Evolutionary conservation across 2,113 vertebrate genomes (phyloP), one percentile per base, ranked within the genome.

Genomic region (Atlantisia rogersi): DNA sequence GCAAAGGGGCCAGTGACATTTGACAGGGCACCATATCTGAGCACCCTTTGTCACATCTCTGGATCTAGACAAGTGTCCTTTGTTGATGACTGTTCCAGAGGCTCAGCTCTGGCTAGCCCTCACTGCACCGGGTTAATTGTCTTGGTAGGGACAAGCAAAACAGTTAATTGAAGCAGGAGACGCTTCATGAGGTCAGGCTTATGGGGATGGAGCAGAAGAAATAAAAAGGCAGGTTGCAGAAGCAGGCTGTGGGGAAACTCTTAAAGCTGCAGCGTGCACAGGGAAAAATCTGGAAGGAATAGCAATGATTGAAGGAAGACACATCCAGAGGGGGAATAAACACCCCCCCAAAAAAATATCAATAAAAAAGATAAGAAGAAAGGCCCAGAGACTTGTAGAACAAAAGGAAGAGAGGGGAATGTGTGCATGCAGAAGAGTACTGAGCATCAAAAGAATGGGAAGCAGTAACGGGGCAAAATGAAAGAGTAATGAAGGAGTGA

Each of bases 331-430:
- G 11, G 7, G 6, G 4, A 21, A 24, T 11, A 29, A 48, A 46
- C 29, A 20, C 20, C 46, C 46, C 46, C 46, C 20, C 8, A 42
- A 52, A 22, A 11, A 4, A 24, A 28, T 15, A 48, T 20, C 46
- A 55, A 44, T 11, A 24, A 58, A 81, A 28, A 28, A 21, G 29
- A 55, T 8, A 24, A 88, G 52, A 75, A 35, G 14, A 71, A 75
- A 86, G 68, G 13, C 15, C 10, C 10, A 32, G 80, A 78, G 58
- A 77, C 29, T 58, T 29, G 35, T 29, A 82, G 74, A 86, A 95
- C 77, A 97, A 97, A 96, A 90, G 42, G 68, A n/a, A 40, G n/a
- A 11, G 79, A 78, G 96, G 22, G 70, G 93, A 74, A 84, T 4
- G 35, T 35, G 39, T 1, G 1, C 24, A n/a, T 15, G 37, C 58